Conservation (phyloP, 2,888 invertebrate genomes). For the Corbicula japonica region DNA sequence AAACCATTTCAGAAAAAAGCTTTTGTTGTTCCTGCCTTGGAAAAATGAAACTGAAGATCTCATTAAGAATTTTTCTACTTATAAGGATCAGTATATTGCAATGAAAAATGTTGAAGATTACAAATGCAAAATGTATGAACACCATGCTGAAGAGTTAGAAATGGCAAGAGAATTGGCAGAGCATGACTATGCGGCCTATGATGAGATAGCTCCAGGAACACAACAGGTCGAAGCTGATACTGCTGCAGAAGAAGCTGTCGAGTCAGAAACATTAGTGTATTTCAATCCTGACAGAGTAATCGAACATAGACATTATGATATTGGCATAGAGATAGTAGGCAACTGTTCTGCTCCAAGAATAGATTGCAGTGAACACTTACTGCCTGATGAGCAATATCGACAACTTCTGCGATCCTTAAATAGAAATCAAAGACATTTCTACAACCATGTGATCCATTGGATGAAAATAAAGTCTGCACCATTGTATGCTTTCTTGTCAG, state of each 20-base stretch:
- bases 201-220: conserved; percentile 57
- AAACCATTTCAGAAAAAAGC: conserved; percentile 74
- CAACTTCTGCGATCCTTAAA: conserved; percentile 34
- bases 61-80: conserved; percentile 20
- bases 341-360: conserved; percentile 15
- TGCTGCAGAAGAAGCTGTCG: conserved; percentile 21
- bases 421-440: conserved; percentile 49
- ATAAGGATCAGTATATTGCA: conserved; percentile 28
- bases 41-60: conserved; percentile 69
- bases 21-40: conserved; percentile 80
- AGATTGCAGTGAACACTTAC: conserved; percentile 24
- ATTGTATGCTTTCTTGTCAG: conserved; percentile 56
- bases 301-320: conserved; percentile 59
- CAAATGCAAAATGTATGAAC: conserved; percentile 48
- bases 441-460: conserved; percentile 38
- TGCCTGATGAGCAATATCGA: conserved; percentile 43
- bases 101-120: conserved; percentile 32
- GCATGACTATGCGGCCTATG: conserved; percentile 49
- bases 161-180: conserved; percentile 40
- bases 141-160: conserved; percentile 45
- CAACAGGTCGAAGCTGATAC: conserved; percentile 46
- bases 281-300: conserved; percentile 46
- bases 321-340: conserved; percentile 50
- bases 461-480: conserved; percentile 51
- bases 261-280: conserved; percentile 44